phyloP scores from a whole-genome alignment of 1,140 invertebrate genomes.

The Saccostrea cuccullata region DNA sequence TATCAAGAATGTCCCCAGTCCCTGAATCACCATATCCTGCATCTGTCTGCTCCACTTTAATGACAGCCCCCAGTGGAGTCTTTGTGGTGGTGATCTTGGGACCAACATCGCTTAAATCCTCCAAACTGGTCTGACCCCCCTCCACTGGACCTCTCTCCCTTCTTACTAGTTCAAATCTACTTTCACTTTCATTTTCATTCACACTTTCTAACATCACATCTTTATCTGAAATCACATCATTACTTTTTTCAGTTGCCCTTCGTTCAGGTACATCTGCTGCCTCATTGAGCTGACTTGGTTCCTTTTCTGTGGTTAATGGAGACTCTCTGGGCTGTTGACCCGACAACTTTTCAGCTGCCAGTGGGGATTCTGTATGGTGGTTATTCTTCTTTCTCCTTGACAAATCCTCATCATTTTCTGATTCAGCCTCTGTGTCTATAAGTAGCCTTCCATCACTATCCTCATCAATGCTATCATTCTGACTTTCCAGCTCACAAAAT shows the following conservation, averaged over 20 bases:
- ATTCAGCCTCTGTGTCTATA: not conserved
- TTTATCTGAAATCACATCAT: not conserved
- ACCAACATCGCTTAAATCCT: not conserved
- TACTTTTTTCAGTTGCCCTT: not conserved
- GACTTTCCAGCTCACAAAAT: constrained; percentile 12
- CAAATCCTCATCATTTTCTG: constrained; percentile 14
- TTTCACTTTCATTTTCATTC: not conserved
- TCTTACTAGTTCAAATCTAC: not conserved
- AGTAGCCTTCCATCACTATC: constrained; percentile 18
- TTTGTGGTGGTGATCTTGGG: not conserved
- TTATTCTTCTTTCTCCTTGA: not conserved
- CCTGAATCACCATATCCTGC: not conserved
- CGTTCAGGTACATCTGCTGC: not conserved
- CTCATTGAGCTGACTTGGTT: not conserved
- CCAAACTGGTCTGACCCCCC: not conserved
- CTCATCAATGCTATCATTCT: constrained; percentile 25
- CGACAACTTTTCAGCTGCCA: not conserved
- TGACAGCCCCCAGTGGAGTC: constrained; percentile 27
- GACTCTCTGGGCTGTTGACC: not conserved
- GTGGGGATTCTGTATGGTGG: not conserved
- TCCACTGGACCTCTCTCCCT: not conserved
- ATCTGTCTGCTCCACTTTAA: constrained; percentile 26
- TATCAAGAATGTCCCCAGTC: constrained; percentile 40
- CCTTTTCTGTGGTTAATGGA: not conserved
- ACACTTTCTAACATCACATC: not conserved